These are phyloP conservation scores for Drosophila sproati DNA, from an alignment of 1,140 invertebrate species.

Conservation along the genomic window DNA sequence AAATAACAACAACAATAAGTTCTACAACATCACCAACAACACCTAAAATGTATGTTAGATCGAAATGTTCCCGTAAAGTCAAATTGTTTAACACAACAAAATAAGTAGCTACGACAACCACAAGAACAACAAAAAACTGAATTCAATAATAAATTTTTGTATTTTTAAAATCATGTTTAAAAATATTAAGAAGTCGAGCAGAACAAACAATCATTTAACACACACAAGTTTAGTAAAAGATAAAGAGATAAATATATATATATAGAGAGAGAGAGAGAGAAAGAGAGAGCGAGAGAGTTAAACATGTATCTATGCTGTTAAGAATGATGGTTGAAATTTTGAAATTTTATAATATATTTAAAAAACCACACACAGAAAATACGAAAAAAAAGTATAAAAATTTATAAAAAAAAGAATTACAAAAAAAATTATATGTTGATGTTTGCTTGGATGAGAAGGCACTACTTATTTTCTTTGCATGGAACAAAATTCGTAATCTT, in stretches of 20 bases:
- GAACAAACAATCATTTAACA: not conserved
- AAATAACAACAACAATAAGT: conserved; percentile 79
- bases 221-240: conserved; percentile 21
- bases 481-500: conserved; percentile 9
- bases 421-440: conserved; percentile 74
- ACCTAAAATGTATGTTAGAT: conserved; percentile 13
- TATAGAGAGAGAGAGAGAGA: conserved; percentile 31
- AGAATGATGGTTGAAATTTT: conserved; percentile 64
- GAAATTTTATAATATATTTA: conserved; percentile 69
- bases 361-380: conserved; percentile 54
- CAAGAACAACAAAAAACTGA: conserved; percentile 3
- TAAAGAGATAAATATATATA: conserved; percentile 16
- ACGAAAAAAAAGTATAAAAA: conserved; percentile 67
- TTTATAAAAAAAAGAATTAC: conserved; percentile 67
- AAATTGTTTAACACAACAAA: conserved; percentile 46
- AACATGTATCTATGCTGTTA: conserved; percentile 58
- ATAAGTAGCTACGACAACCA: conserved; percentile 39
- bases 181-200: conserved; percentile 67
- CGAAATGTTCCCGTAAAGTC: conserved; percentile 4
- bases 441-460: conserved; percentile 70
- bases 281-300: conserved; percentile 31
- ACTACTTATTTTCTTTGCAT: conserved; percentile 61
- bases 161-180: conserved; percentile 78
- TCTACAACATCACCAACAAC: conserved; percentile 63
- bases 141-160: conserved; percentile 57